These are phyloP conservation scores for Cyprinodon tularosa DNA, from an alignment of 2,113 vertebrate species.

Conservation along the genomic window DNA sequence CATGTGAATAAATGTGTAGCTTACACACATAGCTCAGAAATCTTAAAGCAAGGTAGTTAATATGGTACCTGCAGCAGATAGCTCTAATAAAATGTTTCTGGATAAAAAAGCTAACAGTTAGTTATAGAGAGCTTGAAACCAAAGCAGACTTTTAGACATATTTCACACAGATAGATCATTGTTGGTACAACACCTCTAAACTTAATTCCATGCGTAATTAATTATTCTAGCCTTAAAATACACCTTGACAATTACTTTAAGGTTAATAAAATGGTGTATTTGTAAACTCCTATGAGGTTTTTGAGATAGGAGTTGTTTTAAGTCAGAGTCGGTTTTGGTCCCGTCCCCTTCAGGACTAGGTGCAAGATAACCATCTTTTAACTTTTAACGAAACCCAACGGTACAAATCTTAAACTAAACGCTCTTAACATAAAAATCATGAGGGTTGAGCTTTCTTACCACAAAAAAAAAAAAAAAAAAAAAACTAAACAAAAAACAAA, in stretches of 20 bases:
- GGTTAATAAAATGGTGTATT: too few species aligned
- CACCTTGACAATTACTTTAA: too few species aligned
- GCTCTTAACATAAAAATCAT: not conserved
- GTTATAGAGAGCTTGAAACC: not conserved
- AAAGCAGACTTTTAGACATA: not conserved
- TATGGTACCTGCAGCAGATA: not conserved
- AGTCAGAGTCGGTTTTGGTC: too few species aligned
- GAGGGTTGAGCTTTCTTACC: not conserved
- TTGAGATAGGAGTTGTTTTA: too few species aligned
- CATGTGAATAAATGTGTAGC: conserved; percentile 27
- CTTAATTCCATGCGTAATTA: too few species aligned
- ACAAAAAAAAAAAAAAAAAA: not conserved
- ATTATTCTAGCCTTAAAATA: too few species aligned
- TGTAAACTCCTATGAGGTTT: too few species aligned
- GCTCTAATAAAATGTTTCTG: not conserved
- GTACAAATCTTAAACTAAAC: too few species aligned
- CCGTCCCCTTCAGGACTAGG: not conserved
- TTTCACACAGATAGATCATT: too few species aligned
- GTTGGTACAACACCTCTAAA: too few species aligned
- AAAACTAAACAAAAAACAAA: too few species aligned
- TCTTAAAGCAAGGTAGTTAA: not conserved
- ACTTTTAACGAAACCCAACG: too few species aligned
- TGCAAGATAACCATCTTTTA: not conserved
- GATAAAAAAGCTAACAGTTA: not conserved
- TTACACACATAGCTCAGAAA: not conserved